Evolutionary conservation across 1,140 invertebrate genomes (phyloP), one percentile per base, ranked within the genome.

Genomic region (Parapsyche elsis): DNA sequence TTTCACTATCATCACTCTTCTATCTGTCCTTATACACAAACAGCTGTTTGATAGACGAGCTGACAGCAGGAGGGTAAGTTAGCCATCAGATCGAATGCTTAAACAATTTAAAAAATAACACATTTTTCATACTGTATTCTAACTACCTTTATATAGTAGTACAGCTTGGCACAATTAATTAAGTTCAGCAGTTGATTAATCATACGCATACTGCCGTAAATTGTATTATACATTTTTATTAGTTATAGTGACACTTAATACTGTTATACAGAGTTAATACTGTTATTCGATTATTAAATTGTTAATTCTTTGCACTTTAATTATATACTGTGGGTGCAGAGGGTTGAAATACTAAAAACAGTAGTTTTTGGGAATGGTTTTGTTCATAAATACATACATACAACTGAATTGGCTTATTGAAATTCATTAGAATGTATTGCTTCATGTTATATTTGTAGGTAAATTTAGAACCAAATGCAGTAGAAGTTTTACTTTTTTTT

Each of bases 11-110:
- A 45, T 61, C 53, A 76, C 89, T 86, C 85, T 86, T 89, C 91
- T 90, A 91, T 88, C 90, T 88, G 89, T 88, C 88, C 86, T n/a
- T 88, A 86, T 89, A 90, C 88, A 88, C 87, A 89, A 89, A 89
- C 91, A 95, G 94, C 93, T 94, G 93, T 94, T 92, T 95, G 91
- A 93, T 94, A 91, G 94, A 95, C 91, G 94, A 95, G 91, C 90
- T 94, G 90, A 92, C 93, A 88, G 92, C 92, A 85, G 92, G 91
- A 89, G 93, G 94, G 94, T 95, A 94, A 95, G 94, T 94, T 67
- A 9, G 16, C 16, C 67, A 78, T 24, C 67, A 71, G 38, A 53
- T 45, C 7, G 59, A 57, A 57, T 67, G 75, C 75, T 57, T 77
- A 26, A 44, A 53, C 49, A 53, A 16, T 53, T 53, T 53, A 53